Percentiles rank a stretch among this genome's conserved stretches.
These are phyloP conservation scores for Patiria miniata DNA, from an alignment of 35 echinoderm and acorn worm species.

Conservation along the genomic window DNA sequence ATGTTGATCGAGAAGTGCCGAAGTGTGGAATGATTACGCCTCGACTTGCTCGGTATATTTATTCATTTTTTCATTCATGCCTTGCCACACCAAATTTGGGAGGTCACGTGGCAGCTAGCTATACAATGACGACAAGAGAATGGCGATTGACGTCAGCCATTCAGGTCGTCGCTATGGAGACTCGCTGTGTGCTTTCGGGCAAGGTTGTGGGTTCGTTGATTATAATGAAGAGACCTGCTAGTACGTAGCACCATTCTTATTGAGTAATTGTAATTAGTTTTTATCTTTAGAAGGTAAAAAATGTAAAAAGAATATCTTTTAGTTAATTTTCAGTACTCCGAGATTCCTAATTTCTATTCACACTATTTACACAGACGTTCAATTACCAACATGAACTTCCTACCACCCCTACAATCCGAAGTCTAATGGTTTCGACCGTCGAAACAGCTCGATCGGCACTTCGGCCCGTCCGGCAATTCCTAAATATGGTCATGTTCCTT, in stretches of 20 bases:
- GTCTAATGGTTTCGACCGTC: background rate
- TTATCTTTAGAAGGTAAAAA: no score
- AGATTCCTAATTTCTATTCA: no score
- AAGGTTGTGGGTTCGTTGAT: constrained; percentile 10
- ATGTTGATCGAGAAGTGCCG: constrained; percentile 59
- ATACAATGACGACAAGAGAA: constrained; percentile 45
- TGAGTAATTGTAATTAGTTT: no score
- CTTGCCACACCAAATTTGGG: constrained; percentile 55
- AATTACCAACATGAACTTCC: background rate
- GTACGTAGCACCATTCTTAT: no score
- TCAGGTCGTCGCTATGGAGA: constrained; percentile 15
- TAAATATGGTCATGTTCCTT: constrained; percentile 35
- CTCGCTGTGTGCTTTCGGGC: constrained; percentile 13
- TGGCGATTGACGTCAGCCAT: constrained; percentile 64
- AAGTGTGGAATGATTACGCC: constrained; percentile 47
- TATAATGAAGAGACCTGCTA: background rate
- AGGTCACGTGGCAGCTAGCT: constrained; percentile 2
- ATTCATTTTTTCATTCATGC: constrained; percentile 72
- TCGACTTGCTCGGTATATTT: constrained; percentile 49
- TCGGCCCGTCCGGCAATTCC: constrained; percentile 40
- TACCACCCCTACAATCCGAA: constrained; percentile 7
- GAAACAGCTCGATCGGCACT: background rate
- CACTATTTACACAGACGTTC: no score
- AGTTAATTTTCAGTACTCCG: no score
- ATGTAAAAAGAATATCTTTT: no score